Percentiles rank a stretch among this genome's conserved stretches.
Evolutionary conservation across 2,797 vertebrate species (phyloP).

Genomic region (Atherinosoma microstoma): DNA sequence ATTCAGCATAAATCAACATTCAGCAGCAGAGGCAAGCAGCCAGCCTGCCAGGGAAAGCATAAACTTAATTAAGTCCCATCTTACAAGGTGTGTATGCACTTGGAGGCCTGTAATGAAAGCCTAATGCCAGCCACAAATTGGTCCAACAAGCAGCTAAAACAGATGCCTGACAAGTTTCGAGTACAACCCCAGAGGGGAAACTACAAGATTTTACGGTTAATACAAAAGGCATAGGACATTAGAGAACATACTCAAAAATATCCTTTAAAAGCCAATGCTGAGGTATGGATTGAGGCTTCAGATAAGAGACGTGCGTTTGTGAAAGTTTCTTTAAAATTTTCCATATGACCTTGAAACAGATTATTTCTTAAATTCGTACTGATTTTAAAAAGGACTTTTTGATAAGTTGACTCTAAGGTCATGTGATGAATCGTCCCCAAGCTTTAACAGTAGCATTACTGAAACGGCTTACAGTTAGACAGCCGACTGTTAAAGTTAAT

Average conservation of each 20-base stretch:
- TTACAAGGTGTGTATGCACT: slow-evolving; percentile 77
- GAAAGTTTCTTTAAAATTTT: not conserved
- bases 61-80: slow-evolving; percentile 84
- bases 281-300: not conserved
- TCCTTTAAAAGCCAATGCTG: slow-evolving; percentile 7
- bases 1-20: slow-evolving; percentile 79
- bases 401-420: not conserved
- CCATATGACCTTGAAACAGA: not conserved
- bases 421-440: not conserved
- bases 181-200: slow-evolving; percentile 31
- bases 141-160: slow-evolving; percentile 73
- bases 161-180: slow-evolving; percentile 61
- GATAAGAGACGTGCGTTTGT: not conserved
- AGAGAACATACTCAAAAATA: slow-evolving; percentile 17
- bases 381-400: not conserved
- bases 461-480: not conserved
- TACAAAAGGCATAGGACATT: slow-evolving; percentile 45
- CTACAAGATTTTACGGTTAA: slow-evolving; percentile 27
- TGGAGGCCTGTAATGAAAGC: slow-evolving; percentile 75
- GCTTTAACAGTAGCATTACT: slow-evolving; percentile 2
- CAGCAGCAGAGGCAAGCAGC: slow-evolving; percentile 60
- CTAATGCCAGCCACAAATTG: slow-evolving; percentile 76
- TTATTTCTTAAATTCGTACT: not conserved
- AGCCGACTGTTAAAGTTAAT: slow-evolving; percentile 7
- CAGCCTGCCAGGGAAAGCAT: slow-evolving; percentile 80